Conservation (phyloP, 2,113 vertebrate genomes). For the Setophaga kirtlandii region DNA sequence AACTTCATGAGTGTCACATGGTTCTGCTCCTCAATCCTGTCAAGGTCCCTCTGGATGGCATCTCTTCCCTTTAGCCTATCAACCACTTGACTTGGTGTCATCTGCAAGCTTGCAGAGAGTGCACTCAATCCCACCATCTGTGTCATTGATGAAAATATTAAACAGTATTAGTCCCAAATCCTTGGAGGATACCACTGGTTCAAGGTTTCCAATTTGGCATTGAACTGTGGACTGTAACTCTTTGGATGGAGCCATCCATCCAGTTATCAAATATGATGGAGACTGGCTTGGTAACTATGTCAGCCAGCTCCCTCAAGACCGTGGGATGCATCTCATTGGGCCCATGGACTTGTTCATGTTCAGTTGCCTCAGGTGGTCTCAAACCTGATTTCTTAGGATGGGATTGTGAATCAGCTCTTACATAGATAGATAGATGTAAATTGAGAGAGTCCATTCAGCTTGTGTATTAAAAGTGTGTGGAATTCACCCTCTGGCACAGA, state of each 20-base stretch:
- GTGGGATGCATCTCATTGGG: background rate
- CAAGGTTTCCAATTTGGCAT: background rate
- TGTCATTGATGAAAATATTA: background rate
- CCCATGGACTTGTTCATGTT: background rate
- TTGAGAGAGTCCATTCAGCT: background rate
- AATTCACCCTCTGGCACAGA: background rate
- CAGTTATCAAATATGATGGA: background rate
- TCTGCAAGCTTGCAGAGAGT: background rate
- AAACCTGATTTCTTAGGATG: accelerated
- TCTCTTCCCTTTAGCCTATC: background rate
- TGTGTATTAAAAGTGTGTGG: background rate
- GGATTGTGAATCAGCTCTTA: background rate
- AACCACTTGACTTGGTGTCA: background rate
- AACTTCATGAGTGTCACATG: background rate
- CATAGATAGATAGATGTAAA: background rate
- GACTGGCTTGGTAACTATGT: background rate
- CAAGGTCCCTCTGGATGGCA: background rate
- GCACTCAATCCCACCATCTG: background rate
- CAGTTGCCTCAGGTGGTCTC: background rate
- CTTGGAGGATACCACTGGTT: background rate
- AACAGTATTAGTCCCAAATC: background rate
- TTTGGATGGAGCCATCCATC: background rate
- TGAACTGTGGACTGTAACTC: background rate
- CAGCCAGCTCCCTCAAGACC: background rate
- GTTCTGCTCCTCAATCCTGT: background rate